Base-by-base conservation (phyloP, 23 tunicate species). In the Halocynthia aurantium region DNA sequence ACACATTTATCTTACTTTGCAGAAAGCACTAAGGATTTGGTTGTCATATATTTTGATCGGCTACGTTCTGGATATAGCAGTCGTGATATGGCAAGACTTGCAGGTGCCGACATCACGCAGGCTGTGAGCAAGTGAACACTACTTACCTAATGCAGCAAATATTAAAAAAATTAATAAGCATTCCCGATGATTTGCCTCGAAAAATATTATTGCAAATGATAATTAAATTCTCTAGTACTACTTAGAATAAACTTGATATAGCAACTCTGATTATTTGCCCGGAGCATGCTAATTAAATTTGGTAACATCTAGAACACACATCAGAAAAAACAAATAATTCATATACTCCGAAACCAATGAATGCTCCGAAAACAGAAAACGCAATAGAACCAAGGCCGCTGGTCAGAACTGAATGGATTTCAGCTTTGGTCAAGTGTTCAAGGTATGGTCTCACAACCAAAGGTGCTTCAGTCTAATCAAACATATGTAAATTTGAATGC, bases 91-190 rank as follows among this genome's bases (percentile, higher is more conserved):
- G 77, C 91, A 6, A 91, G 67, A 6, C 83, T 62, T 6, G 91
- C 97, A 10, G 97, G 97, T 15, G 97, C 97, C 2, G 97, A 85
- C 87, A 91, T 81, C 8, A 91, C 91, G 22, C 85, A 85, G 7
- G 97, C 97, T 5, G 97, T 91, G 6, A 91, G 75, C 7, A 91
- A 69, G 51, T 85, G 91, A 62, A 85, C 87, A 51, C 81, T 53
- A 73, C 75, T 61, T 9, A 87, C 80, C 93, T 87, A 58, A 20
- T 31, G 44, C 44, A 31, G 44, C 4, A 31, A 1, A 31, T 31
- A 31, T 31, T n/a, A 58, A 58, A 58, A 12, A 60, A 60, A n/a
- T 1, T n/a, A 60, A 60, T 60, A 60, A 60, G 17, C 2, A 17
- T 4, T 4, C 4, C 17, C 65, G 65, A 60, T 17, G 4, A 60